Evolutionary conservation across 2,113 vertebrate genomes (phyloP), one percentile per base, ranked within the genome.

Genomic region (Oenanthe melanoleuca): DNA sequence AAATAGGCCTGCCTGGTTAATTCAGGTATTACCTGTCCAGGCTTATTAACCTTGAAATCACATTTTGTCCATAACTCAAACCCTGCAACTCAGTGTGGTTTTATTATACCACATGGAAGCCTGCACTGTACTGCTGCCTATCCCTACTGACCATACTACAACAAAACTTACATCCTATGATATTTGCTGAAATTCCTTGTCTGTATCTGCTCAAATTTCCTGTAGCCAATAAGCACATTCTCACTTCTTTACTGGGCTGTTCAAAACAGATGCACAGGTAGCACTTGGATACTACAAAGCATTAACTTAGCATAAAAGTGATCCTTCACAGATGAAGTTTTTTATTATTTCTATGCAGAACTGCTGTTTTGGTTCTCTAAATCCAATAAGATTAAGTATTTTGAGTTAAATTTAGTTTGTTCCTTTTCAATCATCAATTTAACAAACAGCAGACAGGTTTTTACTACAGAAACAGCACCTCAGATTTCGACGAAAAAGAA

Each of bases 151-250:
- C 20, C 16, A 13, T 7, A 28, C 11, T 19, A 50, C 3, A 10
- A 44, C 42, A 81, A 63, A 20, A 57, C 29, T 37, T 57, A 23
- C 12, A 65, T 16, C 4, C 23, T 11, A 42, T 12, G 16, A 6
- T 19, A 88, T 29, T 40, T 69, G 78, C 10, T 40, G 42, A 66
- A 92, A 73, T 63, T 61, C 42, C 15, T 88, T n/a, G 33, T 11
- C 26, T 2, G 0, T 26, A 80, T 29, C 25, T 1, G 1, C 20
- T 80, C 22, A 1, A 25, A 42, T 28, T 42, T 80, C 42, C n/a
- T 17, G 16, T 4, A 82, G 37, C 5, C 6, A 83, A 29, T 5
- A 66, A 57, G 12, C 34, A 73, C 0, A 0, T 45, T 66, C 38
- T 74, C 29, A n/a, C 28, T 57, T 86, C 40, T 89, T 87, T 38